Base-by-base conservation (phyloP, 2,888 invertebrate genomes). In the Drosophila acutilabella region DNA sequence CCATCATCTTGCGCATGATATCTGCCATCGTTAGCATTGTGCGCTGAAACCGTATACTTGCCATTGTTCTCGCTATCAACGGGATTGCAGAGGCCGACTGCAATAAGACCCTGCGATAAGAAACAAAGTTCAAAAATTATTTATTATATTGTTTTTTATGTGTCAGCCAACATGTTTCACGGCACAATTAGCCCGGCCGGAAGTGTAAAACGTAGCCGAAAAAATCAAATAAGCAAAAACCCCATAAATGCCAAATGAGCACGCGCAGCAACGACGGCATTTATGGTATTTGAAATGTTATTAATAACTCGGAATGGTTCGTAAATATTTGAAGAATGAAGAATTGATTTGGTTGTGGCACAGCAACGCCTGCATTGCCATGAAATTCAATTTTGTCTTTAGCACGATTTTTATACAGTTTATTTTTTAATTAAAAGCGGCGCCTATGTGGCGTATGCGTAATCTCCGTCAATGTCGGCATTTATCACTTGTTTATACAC, bases 21-120 rank as follows among this genome's bases (percentile, higher is more conserved):
- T 80, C 69, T 85, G 78, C 91, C 92, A 72, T 89, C 91, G 67
- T 78, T 84, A 54, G 70, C 66, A 50, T 69, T 67, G 67, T 74
- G 74, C 54, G 67, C 72, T 78, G 90, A 81, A 89, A 80, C 88
- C 80, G 78, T 80, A 91, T 91, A 91, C 91, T 91, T 91, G 91
- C 91, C 91, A 90, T 88, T 76, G 53, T 78, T 56, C 51, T 80
- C 70, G 53, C 78, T 56, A 52, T 81, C 70, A 62, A 79, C 88
- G 50, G 90, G 91, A 58, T 71, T 80, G 72, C 81, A 78, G 74
- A 80, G 78, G 78, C 86, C 75, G 42, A 90, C 80, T 74, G 90
- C 88, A 81, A 90, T 64, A 68, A 82, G 71, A 58, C 86, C 83
- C 90, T 91, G 78, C 18, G n/a, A 30, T 30, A 30, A 20, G 18